These are phyloP conservation scores for Ashinkailepas kermadecensis DNA, from an alignment of 2,888 invertebrate genomes.

Conservation along the genomic window DNA sequence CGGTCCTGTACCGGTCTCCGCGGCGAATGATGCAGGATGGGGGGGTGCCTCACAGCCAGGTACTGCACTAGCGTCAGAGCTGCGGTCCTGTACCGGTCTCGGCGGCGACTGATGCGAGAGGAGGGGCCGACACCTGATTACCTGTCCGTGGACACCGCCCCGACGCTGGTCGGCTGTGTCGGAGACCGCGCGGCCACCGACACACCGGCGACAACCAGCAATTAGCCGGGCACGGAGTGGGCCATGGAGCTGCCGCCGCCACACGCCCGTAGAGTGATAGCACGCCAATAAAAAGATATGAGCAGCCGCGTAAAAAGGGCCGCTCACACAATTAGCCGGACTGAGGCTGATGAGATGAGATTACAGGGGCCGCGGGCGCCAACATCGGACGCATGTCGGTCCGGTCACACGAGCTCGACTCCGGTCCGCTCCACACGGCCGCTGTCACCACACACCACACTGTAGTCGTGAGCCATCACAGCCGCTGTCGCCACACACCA, in stretches of 20 bases:
- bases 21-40: background rate
- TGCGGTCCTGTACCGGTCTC: too few relatives aligned
- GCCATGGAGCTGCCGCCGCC: background rate
- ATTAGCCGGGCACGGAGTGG: background rate
- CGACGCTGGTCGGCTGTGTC: background rate
- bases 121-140: background rate
- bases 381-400: too few relatives aligned
- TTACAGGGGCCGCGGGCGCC: background rate
- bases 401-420: too few relatives aligned
- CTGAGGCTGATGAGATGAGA: background rate
- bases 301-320: background rate
- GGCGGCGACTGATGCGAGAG: background rate
- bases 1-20: too few relatives aligned
- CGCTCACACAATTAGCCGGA: background rate
- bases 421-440: too few relatives aligned
- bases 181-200: background rate
- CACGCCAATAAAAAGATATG: constrained; percentile 7
- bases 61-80: too few relatives aligned
- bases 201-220: constrained; percentile 12
- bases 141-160: constrained; percentile 9
- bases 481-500: too few relatives aligned
- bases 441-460: too few relatives aligned
- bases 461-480: too few relatives aligned
- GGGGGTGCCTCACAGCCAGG: too few relatives aligned
- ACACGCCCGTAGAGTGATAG: background rate